phyloP scores from a whole-genome alignment of 2,797 vertebrate species.

The Tauraco hartlaubi region DNA sequence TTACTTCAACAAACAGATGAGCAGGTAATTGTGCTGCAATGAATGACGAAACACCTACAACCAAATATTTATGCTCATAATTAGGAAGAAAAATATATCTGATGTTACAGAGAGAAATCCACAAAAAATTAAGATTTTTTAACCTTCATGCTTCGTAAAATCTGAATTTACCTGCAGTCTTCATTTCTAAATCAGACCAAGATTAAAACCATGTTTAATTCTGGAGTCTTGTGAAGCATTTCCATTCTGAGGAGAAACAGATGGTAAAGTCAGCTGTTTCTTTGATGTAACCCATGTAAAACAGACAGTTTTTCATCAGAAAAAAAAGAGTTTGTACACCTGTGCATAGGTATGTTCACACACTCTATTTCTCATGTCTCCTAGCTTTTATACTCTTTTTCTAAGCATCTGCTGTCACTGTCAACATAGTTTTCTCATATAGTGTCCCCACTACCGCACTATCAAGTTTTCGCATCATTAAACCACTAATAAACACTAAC shows the following conservation, averaged over 20 bases:
- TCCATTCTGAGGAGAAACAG: neutral
- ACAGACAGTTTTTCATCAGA: neutral
- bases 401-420: neutral
- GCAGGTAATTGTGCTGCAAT: neutral
- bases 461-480: neutral
- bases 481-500: neutral
- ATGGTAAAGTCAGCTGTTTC: neutral
- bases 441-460: neutral
- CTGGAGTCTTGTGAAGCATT: neutral
- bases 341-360: neutral
- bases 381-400: neutral
- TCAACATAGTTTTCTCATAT: neutral
- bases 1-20: neutral
- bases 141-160: neutral
- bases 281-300: neutral
- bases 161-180: neutral
- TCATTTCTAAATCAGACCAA: neutral
- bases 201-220: neutral
- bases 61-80: neutral
- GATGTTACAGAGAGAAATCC: neutral
- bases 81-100: neutral
- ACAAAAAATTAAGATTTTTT: neutral
- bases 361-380: neutral
- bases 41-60: neutral
- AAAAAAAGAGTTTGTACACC: neutral